phyloP scores from a whole-genome alignment of 2,888 invertebrate species.

The Allolobophora icterica region DNA sequence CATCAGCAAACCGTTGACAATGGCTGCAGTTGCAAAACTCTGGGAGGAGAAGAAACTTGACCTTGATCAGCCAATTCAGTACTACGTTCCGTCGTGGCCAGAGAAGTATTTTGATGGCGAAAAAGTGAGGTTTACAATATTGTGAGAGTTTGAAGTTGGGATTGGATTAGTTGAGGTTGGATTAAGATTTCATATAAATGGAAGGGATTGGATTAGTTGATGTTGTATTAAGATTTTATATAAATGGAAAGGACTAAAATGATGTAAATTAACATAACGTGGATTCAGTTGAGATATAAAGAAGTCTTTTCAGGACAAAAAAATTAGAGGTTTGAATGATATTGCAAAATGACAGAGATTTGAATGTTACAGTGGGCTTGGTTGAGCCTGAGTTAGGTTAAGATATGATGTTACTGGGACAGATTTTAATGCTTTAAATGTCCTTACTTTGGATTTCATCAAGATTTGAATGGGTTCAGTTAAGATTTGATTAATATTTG shows the following conservation, averaged over 20 bases:
- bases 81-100: constrained; percentile 69
- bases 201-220: not conserved
- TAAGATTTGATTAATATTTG: not conserved
- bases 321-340: not conserved
- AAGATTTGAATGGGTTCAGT: not conserved
- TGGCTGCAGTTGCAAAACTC: constrained; percentile 68
- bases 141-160: not conserved
- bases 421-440: not conserved
- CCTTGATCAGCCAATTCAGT: constrained; percentile 68
- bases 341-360: not conserved
- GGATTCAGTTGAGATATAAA: not conserved
- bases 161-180: not conserved
- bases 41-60: constrained; percentile 69
- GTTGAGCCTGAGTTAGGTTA: not conserved
- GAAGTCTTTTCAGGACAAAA: not conserved
- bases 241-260: not conserved
- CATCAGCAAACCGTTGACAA: constrained; percentile 72
- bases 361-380: not conserved
- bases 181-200: not conserved
- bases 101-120: constrained; percentile 67
- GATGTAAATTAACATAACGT: not conserved
- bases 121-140: constrained; percentile 58
- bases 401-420: not conserved
- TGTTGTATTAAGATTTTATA: not conserved
- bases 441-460: no score